Conservation (phyloP, 2,888 invertebrate genomes). For the Drosophila paucipuncta region DNA sequence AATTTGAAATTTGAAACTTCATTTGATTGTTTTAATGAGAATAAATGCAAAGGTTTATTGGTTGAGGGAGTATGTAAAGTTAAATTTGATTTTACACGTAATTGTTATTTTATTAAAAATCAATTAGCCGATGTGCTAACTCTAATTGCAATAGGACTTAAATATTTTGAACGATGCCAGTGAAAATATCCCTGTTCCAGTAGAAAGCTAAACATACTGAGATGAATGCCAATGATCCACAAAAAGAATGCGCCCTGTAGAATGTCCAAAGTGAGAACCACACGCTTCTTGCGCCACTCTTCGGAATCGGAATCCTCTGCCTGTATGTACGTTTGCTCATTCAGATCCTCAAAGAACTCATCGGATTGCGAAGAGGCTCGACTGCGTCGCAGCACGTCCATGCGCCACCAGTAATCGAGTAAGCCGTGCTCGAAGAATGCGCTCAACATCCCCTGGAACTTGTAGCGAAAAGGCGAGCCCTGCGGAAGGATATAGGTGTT, state of each 20-base stretch:
- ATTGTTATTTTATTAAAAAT: neutral
- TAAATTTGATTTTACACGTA: neutral
- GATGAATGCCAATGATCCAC: slow-evolving; percentile 75
- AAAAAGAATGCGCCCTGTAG: slow-evolving; percentile 83
- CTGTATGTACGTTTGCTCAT: slow-evolving; percentile 31
- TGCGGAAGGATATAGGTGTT: slow-evolving; percentile 72
- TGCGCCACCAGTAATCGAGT: slow-evolving; percentile 77
- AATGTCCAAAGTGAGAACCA: slow-evolving; percentile 77
- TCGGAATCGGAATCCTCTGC: slow-evolving; percentile 34
- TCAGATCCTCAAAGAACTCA: slow-evolving; percentile 55
- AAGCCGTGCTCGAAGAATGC: slow-evolving; percentile 78
- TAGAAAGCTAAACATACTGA: slow-evolving; percentile 63
- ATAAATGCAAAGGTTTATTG: neutral
- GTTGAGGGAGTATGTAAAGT: too few species aligned
- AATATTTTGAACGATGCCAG: neutral
- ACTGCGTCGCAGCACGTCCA: slow-evolving; percentile 46
- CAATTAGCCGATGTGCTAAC: neutral
- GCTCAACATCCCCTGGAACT: slow-evolving; percentile 71
- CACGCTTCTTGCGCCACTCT: slow-evolving; percentile 52
- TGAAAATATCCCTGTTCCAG: slow-evolving; percentile 45
- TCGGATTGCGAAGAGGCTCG: slow-evolving; percentile 55
- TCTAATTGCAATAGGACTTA: neutral
- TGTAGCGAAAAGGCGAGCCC: slow-evolving; percentile 78
- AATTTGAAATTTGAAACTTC: slow-evolving; percentile 18
- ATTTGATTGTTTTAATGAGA: slow-evolving; percentile 18